These are phyloP conservation scores for Sisyra terminalis DNA, from an alignment of 2,888 invertebrate species.

Conservation along the genomic window DNA sequence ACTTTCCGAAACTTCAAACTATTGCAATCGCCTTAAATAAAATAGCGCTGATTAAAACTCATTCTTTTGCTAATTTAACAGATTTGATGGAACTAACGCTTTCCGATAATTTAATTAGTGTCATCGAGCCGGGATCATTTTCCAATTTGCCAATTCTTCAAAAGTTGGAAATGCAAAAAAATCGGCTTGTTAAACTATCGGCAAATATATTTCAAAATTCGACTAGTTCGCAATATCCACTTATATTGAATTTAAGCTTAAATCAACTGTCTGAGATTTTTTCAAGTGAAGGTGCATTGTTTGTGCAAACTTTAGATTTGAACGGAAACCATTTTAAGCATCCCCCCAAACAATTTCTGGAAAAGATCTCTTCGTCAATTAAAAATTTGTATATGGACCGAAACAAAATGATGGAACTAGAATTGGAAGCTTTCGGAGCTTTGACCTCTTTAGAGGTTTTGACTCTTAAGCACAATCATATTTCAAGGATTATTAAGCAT, in stretches of 20 bases:
- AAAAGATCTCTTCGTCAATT: slow-evolving; percentile 43
- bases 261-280: slow-evolving; percentile 38
- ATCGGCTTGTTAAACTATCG: slow-evolving; percentile 51
- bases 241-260: slow-evolving; percentile 61
- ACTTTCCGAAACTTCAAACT: slow-evolving; percentile 54
- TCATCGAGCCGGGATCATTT: slow-evolving; percentile 57
- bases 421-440: slow-evolving; percentile 59
- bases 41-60: slow-evolving; percentile 49
- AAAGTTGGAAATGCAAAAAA: slow-evolving; percentile 66
- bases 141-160: slow-evolving; percentile 57
- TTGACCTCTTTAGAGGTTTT: slow-evolving; percentile 53
- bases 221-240: slow-evolving; percentile 43
- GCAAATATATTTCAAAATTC: slow-evolving; percentile 51
- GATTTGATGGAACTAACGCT: slow-evolving; percentile 68
- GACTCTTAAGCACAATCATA: slow-evolving; percentile 56
- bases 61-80: slow-evolving; percentile 61
- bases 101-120: slow-evolving; percentile 61
- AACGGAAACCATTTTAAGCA: slow-evolving; percentile 48
- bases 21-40: slow-evolving; percentile 66
- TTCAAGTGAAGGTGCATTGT: slow-evolving; percentile 32
- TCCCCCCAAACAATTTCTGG: slow-evolving; percentile 47
- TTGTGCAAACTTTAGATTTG: slow-evolving; percentile 52
- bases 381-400: slow-evolving; percentile 53
- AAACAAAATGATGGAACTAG: slow-evolving; percentile 53
- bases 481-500: slow-evolving; percentile 51